Base-by-base conservation (phyloP, 2,113 vertebrate species). In the Oreocharis arfaki region DNA sequence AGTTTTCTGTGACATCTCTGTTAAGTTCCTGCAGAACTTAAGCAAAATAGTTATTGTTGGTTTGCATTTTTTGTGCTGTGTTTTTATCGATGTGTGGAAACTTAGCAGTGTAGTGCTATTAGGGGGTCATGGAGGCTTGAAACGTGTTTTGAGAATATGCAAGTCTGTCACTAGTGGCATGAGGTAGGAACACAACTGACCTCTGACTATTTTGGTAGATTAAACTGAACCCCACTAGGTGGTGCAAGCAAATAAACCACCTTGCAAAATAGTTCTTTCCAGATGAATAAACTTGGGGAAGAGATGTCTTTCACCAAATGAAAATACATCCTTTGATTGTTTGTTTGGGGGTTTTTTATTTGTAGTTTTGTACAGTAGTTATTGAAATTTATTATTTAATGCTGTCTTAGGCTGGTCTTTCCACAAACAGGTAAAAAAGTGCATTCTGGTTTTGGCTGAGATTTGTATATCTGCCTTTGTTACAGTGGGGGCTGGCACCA, bases 221-320 rank as follows among this genome's bases (percentile, higher is more conserved):
- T 60, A 78, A 77, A 27, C 61, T 70, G 85, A 79, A 44, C 76
- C 42, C 93, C 96, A 81, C 90, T 93, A 97, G 97, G 76, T 96
- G 95, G 95, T 94, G 93, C 93, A 96, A 96, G 90, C 53, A 96
- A 96, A 93, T 93, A 97, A 94, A 96, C 86, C 80, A 85, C 77
- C 28, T 89, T 47, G 60, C 60, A 42, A 70, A 64, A 50, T 70
- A 8, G 16, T 84, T 60, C 18, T 68, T 39, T 78, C 19, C 16
- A 68, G 35, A n/a, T 42, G 15, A 79, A 28, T 64, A 47, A 15
- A 61, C 61, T 37, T 70, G 47, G n/a, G 24, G 27, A 64, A 86
- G 68, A 14, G 3, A 3, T 76, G 21, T 82, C 63, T 89, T 88
- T 75, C n/a, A 59, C 19, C 19, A 55, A 77, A 81, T 39, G 50